Percentiles rank a stretch among this genome's conserved stretches.
phyloP scores from a whole-genome alignment of 1,140 invertebrate species.

The Oscheius sp. region DNA sequence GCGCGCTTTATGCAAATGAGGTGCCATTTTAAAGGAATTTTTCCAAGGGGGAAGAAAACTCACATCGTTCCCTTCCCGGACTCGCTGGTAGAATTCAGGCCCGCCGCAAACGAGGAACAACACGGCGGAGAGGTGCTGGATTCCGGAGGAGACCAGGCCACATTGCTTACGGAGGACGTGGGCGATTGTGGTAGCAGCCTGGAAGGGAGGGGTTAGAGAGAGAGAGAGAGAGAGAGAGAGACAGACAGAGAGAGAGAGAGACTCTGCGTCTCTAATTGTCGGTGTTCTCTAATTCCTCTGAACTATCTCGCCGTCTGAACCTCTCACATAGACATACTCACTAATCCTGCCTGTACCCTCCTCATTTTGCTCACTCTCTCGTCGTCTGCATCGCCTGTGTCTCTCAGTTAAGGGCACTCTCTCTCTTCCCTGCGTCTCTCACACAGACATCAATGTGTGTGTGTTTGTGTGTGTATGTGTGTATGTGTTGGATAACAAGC shows the following conservation, averaged over 20 bases:
- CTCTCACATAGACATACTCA: too few relatives aligned
- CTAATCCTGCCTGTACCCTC: too few relatives aligned
- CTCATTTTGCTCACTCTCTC: neutral
- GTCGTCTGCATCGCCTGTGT: neutral
- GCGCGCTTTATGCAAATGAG: too few relatives aligned
- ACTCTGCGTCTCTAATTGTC: too few relatives aligned
- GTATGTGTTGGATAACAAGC: too few relatives aligned
- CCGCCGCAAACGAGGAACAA: conserved; percentile 11
- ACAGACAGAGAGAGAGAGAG: neutral
- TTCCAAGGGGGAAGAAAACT: too few relatives aligned
- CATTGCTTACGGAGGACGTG: conserved; percentile 16
- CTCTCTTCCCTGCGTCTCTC: neutral
- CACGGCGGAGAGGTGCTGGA: conserved; percentile 26
- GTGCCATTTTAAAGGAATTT: neutral
- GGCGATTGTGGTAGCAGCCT: neutral
- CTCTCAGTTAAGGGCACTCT: neutral
- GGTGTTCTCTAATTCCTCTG: neutral
- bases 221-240: neutral
- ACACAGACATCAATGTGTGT: neutral
- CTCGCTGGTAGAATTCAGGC: conserved; percentile 32
- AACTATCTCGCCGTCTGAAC: too few relatives aligned
- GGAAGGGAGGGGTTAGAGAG: too few relatives aligned
- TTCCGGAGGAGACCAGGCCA: conserved; percentile 33
- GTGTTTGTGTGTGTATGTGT: too few relatives aligned
- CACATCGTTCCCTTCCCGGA: neutral